phyloP scores from a whole-genome alignment of 2,888 invertebrate genomes.

The Belgica antarctica region DNA sequence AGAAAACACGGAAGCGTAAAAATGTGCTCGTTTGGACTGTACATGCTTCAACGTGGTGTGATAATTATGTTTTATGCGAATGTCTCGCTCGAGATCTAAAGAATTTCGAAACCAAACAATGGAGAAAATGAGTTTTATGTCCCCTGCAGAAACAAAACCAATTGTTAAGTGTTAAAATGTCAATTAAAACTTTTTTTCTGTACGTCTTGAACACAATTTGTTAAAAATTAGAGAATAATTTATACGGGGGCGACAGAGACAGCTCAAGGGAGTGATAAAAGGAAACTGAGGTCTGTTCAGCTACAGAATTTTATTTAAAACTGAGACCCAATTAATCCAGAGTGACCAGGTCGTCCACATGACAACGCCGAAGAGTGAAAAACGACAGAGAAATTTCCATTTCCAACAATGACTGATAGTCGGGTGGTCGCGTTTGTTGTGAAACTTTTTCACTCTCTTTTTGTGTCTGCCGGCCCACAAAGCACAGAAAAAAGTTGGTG shows the following conservation, averaged over 20 bases:
- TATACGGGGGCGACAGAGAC: too few species aligned
- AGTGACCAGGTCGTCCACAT: too few species aligned
- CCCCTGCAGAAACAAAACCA: background rate
- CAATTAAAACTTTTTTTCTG: background rate
- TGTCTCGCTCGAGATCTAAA: background rate
- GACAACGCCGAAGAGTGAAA: background rate
- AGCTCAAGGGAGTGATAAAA: too few species aligned
- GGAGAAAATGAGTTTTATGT: background rate
- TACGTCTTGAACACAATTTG: background rate
- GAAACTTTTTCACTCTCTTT: background rate
- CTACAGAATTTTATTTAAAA: too few species aligned
- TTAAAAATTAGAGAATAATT: too few species aligned
- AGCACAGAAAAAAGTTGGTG: background rate
- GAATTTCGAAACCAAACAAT: background rate
- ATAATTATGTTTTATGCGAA: conserved; percentile 5
- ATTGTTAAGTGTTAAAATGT: background rate
- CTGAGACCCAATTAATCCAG: too few species aligned
- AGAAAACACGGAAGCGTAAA: background rate
- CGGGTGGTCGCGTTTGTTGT: background rate
- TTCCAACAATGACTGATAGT: conserved; percentile 18
- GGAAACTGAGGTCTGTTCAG: too few species aligned
- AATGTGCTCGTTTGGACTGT: background rate
- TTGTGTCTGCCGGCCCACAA: background rate
- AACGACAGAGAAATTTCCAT: conserved; percentile 9
- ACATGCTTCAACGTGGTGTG: background rate